These are phyloP conservation scores for Loriculus beryllinus DNA, from an alignment of 2,797 vertebrate species.

Conservation along the genomic window DNA sequence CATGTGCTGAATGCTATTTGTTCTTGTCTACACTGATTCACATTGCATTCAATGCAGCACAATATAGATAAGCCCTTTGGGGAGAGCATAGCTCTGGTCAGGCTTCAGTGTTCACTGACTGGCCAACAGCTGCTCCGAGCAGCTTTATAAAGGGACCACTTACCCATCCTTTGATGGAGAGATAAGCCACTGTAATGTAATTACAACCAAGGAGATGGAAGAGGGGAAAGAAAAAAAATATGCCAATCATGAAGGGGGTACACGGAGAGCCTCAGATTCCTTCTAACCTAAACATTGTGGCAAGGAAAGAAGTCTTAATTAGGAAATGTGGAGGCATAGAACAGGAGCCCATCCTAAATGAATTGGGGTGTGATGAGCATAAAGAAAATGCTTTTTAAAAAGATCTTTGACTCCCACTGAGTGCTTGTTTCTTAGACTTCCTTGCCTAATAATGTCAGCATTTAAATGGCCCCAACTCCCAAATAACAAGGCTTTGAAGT, in stretches of 20 bases:
- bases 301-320: constrained; percentile 73
- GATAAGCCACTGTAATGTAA: constrained; percentile 62
- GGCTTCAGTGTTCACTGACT: constrained; percentile 46
- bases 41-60: not conserved
- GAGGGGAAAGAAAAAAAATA: constrained; percentile 62
- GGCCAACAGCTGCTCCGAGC: constrained; percentile 41
- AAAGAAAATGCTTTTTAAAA: constrained; percentile 75
- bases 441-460: constrained; percentile 75
- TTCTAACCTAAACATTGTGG: constrained; percentile 69
- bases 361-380: constrained; percentile 70
- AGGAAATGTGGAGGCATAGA: constrained; percentile 67
- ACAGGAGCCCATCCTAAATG: constrained; percentile 72
- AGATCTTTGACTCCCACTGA: constrained; percentile 75
- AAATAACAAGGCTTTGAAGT: constrained; percentile 73
- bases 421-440: constrained; percentile 75
- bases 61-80: constrained; percentile 61
- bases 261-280: constrained; percentile 41
- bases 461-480: constrained; percentile 70
- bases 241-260: constrained; percentile 54
- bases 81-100: constrained; percentile 35
- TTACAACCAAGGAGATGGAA: constrained; percentile 59
- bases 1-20: constrained; percentile 62
- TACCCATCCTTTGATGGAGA: constrained; percentile 69
- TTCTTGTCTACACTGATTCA: constrained; percentile 54
- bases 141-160: constrained; percentile 52